Percentiles rank a stretch among this genome's conserved stretches.
phyloP scores from a whole-genome alignment of 2,797 vertebrate species.

The Falco berigora region DNA sequence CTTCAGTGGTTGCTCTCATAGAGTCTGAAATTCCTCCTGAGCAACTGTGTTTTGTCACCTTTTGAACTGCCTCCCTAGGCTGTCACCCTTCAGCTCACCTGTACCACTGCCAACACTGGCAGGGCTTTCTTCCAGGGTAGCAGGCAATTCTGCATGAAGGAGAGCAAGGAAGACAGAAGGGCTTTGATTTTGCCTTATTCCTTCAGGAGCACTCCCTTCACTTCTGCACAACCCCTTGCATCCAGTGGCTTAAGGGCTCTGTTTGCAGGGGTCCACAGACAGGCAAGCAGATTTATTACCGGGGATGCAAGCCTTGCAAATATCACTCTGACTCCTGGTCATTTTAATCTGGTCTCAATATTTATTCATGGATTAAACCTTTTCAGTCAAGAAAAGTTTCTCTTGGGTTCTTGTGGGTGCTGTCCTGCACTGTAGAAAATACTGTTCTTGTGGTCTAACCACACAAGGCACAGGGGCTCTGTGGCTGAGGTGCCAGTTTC shows the following conservation, averaged over 20 bases:
- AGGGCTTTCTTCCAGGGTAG: neutral
- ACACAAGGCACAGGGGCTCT: neutral
- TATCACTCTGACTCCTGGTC: neutral
- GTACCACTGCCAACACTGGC: neutral
- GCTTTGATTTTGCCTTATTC: neutral
- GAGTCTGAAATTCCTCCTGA: neutral
- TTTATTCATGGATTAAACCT: neutral
- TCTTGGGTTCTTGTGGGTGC: neutral
- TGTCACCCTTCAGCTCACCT: neutral
- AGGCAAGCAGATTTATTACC: neutral
- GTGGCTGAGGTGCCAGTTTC: neutral
- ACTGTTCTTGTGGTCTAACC: neutral
- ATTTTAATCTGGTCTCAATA: neutral
- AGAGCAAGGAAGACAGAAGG: neutral
- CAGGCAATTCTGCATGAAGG: neutral
- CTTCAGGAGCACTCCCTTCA: neutral
- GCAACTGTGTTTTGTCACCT: neutral
- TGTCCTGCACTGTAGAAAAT: neutral
- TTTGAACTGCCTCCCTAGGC: neutral
- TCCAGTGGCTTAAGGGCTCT: neutral
- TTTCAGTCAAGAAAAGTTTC: neutral
- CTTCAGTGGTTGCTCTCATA: neutral
- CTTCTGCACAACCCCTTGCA: neutral
- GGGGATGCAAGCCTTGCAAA: neutral
- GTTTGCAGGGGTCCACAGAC: accelerated